Percentiles rank a stretch among this genome's conserved stretches.
phyloP scores from a whole-genome alignment of 2,888 invertebrate species.

The Dolichomitus sp. region DNA sequence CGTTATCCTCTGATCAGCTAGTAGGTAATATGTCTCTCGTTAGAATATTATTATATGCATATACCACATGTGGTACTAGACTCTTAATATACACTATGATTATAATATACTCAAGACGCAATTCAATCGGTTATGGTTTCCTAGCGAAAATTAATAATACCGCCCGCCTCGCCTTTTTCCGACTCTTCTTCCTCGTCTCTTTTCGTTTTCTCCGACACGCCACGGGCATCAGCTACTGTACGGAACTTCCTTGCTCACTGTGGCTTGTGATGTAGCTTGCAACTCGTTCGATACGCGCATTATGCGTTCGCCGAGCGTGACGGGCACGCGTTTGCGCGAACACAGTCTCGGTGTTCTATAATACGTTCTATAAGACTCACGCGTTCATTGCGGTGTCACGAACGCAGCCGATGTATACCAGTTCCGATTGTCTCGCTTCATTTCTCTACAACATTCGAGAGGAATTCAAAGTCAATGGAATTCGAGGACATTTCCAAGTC shows the following conservation, averaged over 20 bases:
- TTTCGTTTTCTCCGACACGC: conserved; percentile 41
- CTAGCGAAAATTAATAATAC: conserved; percentile 45
- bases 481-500: neutral
- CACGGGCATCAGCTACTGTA: conserved; percentile 4
- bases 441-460: neutral
- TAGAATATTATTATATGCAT: conserved; percentile 39
- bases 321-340: conserved; percentile 26
- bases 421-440: conserved; percentile 13
- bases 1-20: conserved; percentile 61
- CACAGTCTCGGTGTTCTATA: neutral
- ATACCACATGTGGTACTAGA: neutral
- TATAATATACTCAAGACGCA: neutral
- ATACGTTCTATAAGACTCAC: neutral
- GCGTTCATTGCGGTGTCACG: neutral
- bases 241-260: conserved; percentile 34
- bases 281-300: conserved; percentile 38
- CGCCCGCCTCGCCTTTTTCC: conserved; percentile 25
- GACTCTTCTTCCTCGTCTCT: conserved; percentile 28
- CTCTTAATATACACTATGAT: neutral
- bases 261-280: neutral
- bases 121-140: conserved; percentile 50
- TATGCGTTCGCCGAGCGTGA: conserved; percentile 34
- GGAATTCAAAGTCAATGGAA: neutral
- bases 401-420: conserved; percentile 2
- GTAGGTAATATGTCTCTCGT: conserved; percentile 36